phyloP scores from a whole-genome alignment of 2,797 vertebrate species.

The Eurystomus glaucurus region DNA sequence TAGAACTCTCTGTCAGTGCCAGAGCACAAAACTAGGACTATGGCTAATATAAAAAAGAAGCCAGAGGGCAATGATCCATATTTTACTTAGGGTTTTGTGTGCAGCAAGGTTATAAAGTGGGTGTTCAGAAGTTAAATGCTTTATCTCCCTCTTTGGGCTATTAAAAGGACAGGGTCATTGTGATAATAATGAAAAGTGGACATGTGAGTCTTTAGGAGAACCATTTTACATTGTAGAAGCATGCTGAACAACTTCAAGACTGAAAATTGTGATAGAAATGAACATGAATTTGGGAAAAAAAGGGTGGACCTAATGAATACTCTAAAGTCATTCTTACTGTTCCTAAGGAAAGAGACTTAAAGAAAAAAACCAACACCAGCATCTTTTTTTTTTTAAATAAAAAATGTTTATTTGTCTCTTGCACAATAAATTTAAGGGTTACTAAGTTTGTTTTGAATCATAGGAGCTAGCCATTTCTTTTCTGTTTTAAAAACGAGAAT shows the following conservation, averaged over 20 bases:
- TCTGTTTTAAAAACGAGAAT: background rate
- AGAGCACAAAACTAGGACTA: conserved; percentile 47
- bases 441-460: background rate
- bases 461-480: background rate
- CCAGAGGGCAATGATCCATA: background rate
- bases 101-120: background rate
- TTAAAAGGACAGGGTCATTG: background rate
- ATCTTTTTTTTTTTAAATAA: background rate
- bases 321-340: background rate
- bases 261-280: background rate
- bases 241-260: background rate
- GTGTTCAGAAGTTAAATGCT: background rate
- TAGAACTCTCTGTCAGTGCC: background rate
- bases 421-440: background rate
- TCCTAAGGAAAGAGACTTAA: background rate
- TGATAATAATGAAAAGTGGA: background rate
- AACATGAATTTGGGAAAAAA: background rate
- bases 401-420: background rate
- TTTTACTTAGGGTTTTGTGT: background rate
- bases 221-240: background rate
- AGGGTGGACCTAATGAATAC: background rate
- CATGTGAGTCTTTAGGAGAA: background rate
- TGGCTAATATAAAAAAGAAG: background rate
- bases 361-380: background rate
- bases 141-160: background rate